Evolutionary conservation across 2,797 vertebrate species (phyloP).

Genomic region (Acipenser ruthenus): DNA sequence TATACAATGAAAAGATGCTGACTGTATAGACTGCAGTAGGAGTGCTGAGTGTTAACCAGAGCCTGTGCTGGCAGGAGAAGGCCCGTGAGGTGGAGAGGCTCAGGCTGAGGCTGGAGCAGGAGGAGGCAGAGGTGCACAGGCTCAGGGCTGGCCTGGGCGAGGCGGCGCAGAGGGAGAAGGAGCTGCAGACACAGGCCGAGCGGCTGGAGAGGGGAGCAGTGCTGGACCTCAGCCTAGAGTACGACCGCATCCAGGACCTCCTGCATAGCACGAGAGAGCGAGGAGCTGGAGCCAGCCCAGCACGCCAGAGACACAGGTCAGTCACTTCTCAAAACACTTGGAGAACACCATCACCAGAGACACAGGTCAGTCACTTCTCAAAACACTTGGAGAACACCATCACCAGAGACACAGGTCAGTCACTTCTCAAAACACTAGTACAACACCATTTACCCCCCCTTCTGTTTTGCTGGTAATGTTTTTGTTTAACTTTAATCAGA

Average conservation of each 20-base stretch:
- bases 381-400: no score
- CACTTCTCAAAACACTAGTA: no score
- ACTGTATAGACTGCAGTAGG: background rate
- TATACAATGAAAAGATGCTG: no score
- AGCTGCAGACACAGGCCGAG: constrained; percentile 35
- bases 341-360: background rate
- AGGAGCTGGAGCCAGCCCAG: constrained; percentile 20
- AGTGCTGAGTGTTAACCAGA: no score
- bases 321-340: constrained; percentile 10
- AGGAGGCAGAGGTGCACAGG: constrained; percentile 40
- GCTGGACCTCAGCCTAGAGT: constrained; percentile 34
- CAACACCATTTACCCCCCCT: no score
- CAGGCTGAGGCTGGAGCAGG: constrained; percentile 29
- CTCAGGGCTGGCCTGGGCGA: constrained; percentile 34
- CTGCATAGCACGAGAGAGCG: constrained; percentile 25
- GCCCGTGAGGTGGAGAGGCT: constrained; percentile 24
- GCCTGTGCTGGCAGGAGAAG: constrained; percentile 40
- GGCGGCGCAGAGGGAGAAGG: constrained; percentile 24
- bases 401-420: constrained; percentile 1
- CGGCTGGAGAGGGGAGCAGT: constrained; percentile 34
- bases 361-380: background rate
- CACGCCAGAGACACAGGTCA: constrained; percentile 32
- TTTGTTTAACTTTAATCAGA: no score
- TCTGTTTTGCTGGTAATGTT: no score
- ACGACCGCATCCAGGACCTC: constrained; percentile 32